A percentile compares a stretch with the other conserved stretches of the same genome.
Conservation (phyloP, 2,888 invertebrate species). For the Apocheima hispidaria region DNA sequence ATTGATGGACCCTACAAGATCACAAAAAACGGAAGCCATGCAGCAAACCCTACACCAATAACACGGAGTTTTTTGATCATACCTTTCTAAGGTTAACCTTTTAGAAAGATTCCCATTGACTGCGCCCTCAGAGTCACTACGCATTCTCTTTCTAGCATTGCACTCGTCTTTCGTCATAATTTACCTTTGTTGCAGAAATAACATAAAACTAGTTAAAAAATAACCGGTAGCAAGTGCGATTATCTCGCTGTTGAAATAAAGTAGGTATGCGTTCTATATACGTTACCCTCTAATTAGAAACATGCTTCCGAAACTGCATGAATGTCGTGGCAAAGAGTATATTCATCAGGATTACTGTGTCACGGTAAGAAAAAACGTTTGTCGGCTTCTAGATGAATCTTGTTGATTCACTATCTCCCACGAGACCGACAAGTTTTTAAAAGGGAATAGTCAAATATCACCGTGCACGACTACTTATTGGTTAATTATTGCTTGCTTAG, state of each 20-base stretch:
- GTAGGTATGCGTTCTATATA: background rate
- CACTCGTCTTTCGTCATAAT: constrained; percentile 53
- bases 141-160: constrained; percentile 67
- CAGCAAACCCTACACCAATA: constrained; percentile 24
- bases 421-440: background rate
- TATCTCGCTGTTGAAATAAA: constrained; percentile 4
- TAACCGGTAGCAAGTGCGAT: constrained; percentile 18
- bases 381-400: constrained; percentile 32
- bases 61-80: constrained; percentile 39
- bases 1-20: background rate
- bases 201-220: background rate
- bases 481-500: too few relatives aligned
- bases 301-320: background rate
- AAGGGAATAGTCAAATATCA: background rate
- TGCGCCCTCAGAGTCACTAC: constrained; percentile 67
- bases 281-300: background rate
- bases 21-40: constrained; percentile 9
- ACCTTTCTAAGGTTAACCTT: constrained; percentile 70
- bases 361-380: constrained; percentile 26
- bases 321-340: constrained; percentile 1
- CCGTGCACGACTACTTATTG: too few relatives aligned
- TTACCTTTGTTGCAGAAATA: constrained; percentile 50
- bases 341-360: constrained; percentile 18
- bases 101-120: constrained; percentile 67
- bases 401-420: constrained; percentile 13